These are phyloP conservation scores for Tuta absoluta DNA, from an alignment of 2,888 invertebrate genomes.

Conservation along the genomic window DNA sequence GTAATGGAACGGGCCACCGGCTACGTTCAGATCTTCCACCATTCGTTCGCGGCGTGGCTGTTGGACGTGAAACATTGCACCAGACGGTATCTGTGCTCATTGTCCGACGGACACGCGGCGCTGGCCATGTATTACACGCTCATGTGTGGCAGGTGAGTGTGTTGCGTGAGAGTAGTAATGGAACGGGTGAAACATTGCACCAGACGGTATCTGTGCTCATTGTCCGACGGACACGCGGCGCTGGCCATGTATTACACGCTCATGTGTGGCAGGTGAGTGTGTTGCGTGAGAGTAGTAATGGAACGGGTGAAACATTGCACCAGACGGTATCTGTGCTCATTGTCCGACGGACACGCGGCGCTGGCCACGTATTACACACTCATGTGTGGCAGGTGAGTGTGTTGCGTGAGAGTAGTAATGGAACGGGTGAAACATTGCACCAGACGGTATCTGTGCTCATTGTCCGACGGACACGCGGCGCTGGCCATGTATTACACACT, in stretches of 20 bases:
- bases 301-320: no score
- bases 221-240: conserved; percentile 15
- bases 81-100: conserved; percentile 2
- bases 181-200: conserved; percentile 8
- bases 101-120: conserved; percentile 9
- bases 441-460: conserved; percentile 6
- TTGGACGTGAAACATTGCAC: conserved; percentile 89
- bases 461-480: conserved; percentile 15
- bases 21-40: conserved; percentile 91
- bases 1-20: conserved; percentile 82
- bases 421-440: conserved; percentile 8
- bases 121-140: conserved; percentile 83
- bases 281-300: not conserved
- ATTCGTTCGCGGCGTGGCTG: conserved; percentile 97
- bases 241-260: conserved; percentile 83
- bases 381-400: conserved; percentile 80
- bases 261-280: conserved; percentile 79
- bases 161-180: not conserved
- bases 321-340: not conserved
- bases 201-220: conserved; percentile 6
- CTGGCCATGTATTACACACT: conserved; percentile 83
- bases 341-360: not conserved
- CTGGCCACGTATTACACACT: conserved; percentile 46
- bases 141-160: conserved; percentile 80
- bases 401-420: not conserved